Base-by-base conservation (phyloP, 1,140 invertebrate genomes). In the Drosophila nigromelanica region DNA sequence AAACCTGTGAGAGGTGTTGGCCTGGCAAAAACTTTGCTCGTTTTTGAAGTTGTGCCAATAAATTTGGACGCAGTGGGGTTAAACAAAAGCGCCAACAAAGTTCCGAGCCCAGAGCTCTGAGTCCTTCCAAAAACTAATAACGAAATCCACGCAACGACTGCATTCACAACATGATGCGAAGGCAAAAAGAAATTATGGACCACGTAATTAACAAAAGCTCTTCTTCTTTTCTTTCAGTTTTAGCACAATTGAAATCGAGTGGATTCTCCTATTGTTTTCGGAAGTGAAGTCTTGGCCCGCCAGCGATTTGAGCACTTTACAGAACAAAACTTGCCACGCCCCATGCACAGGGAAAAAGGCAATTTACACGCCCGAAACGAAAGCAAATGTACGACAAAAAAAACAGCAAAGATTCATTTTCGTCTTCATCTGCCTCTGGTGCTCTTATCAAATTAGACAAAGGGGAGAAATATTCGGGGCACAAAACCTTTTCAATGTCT, bases 1-100 rank as follows among this genome's bases (percentile, higher is more conserved):
- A 78, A 89, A 78, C 82, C 81, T 82, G 82, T 70, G 70, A 67
- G 87, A 86, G 83, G 78, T 87, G 81, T 87, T 87, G 82, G 82
- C 40, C 37, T 27, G 61, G 52, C 66, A 62, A 87, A 81, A 86
- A 86, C 71, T 73, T 73, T 73, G 55, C 50, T 33, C 54, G 39
- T 77, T 86, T 86, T 71, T 66, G 81, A 77, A 85, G 66, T 76
- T 76, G 56, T 62, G 81, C 82, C 78, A 86, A 86, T 86, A 86
- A 86, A 86, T 86, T 85, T 66, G 61, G 27, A 39, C 69, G 40
- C 47, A 18, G n/a, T 63, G 40, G 70, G 75, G 73, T 87, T 87
- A 75, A 86, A 80, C 71, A 85, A 85, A 68, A 77, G 71, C 61
- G 52, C 8, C 18, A 21, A 47, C 62, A 33, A 56, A 12, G 14